Evolutionary conservation across 1,140 invertebrate species (phyloP).

Genomic region (Drosophila baimaii): DNA sequence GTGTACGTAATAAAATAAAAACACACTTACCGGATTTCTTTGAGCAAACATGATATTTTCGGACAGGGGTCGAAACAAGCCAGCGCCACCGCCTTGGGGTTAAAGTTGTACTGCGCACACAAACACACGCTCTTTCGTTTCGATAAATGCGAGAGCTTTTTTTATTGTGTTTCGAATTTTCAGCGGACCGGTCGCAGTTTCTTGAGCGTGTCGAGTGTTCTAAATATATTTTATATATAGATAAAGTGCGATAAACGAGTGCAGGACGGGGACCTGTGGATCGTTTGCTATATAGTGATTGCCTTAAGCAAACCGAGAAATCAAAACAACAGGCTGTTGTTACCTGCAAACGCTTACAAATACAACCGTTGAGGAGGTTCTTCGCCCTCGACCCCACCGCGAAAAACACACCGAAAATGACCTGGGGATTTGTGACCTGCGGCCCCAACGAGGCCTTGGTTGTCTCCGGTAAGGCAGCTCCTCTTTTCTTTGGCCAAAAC

Average conservation of each 20-base stretch:
- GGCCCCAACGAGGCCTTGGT: conserved; percentile 98
- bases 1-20: conserved; percentile 31
- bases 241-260: conserved; percentile 14
- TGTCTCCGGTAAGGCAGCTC: conserved; percentile 92
- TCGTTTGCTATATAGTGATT: not conserved
- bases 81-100: conserved; percentile 28
- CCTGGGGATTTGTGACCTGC: conserved; percentile 97
- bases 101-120: conserved; percentile 49
- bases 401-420: conserved; percentile 86
- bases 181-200: conserved; percentile 52
- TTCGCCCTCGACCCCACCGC: not conserved
- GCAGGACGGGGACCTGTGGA: conserved; percentile 26
- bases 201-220: conserved; percentile 7
- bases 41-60: not conserved
- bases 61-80: not conserved
- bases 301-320: not conserved
- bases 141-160: not conserved
- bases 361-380: not conserved
- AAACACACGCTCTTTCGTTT: conserved; percentile 26
- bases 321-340: conserved; percentile 5
- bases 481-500: not conserved
- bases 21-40: conserved; percentile 30
- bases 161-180: conserved; percentile 53
- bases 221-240: conserved; percentile 19
- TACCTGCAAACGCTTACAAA: not conserved